Evolutionary conservation across 2,113 vertebrate species (phyloP).

Genomic region (Mesitornis unicolor): DNA sequence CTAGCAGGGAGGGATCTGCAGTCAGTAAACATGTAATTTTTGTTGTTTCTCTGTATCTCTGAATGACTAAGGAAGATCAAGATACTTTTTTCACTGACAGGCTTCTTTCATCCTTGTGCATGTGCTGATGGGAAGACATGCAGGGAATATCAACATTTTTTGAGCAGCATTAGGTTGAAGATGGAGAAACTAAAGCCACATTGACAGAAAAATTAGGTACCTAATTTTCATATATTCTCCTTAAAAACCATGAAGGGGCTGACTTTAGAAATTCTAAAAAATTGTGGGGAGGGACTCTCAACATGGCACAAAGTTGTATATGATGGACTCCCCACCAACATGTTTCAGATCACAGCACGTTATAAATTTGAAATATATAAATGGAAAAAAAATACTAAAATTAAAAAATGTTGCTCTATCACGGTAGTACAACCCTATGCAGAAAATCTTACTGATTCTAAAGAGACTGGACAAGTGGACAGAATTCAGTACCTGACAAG

Average conservation of each 20-base stretch:
- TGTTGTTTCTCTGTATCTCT: background rate
- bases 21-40: background rate
- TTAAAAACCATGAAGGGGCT: background rate
- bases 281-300: background rate
- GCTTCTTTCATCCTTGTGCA: background rate
- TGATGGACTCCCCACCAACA: rapidly evolving
- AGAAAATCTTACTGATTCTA: background rate
- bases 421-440: background rate
- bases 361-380: background rate
- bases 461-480: background rate
- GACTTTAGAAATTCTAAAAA: background rate
- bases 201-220: background rate
- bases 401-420: background rate
- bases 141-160: background rate
- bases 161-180: background rate
- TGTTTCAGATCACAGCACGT: background rate
- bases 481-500: background rate
- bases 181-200: background rate
- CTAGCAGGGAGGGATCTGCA: background rate
- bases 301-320: background rate
- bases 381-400: background rate
- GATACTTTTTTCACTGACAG: background rate
- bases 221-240: background rate
- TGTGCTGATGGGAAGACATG: background rate
- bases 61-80: slow-evolving; percentile 21